Base-by-base conservation (phyloP, 2,888 invertebrate genomes). In the Lepidocyrtinus sp. region DNA sequence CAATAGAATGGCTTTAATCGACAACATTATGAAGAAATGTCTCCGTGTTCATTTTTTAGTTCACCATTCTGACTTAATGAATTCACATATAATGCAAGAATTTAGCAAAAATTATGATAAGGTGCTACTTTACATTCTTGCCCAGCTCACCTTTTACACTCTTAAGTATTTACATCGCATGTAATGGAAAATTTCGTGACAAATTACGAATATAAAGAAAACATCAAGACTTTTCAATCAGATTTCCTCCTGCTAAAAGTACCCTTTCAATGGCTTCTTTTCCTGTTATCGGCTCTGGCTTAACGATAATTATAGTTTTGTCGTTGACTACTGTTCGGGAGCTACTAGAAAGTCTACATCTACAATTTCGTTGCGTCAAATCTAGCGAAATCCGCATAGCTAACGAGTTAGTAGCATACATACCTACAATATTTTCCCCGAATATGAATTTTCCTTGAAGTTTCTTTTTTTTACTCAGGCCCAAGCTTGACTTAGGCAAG, bases 301-400 rank as follows among this genome's bases (percentile, higher is more conserved):
- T 59, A 59, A 59, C 59, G 59, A 59, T 59, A 59, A 59, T 59
- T 59, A 59, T 59, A 59, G 59, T 59, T 59, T 59, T 59, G 59
- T 59, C 7, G 59, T 21, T 21, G 59, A 59, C 59, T 59, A 59
- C 59, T 21, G 21, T 22, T 21, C 59, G 22, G 59, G 21, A 59
- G 19, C 59, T 59, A 59, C 15, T 21, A 59, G 59, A 21, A 59
- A 59, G 59, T 36, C 69, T 73, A 76, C 76, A 26, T 59, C 59
- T 59, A 73, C 64, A 81, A 81, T 76, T 76, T 72, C 25, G 76
- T 76, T 76, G 81, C 81, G 81, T 76, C 81, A 81, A 76, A 69
- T 76, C 73, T 72, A 81, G 68, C 46, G 73, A 81, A 76, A 76
- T 81, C 81, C 81, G 81, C 81, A 81, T 81, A 81, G 73, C 81